Evolutionary conservation across 1,140 invertebrate genomes (phyloP).

Genomic region (Xylocopa sonorina): DNA sequence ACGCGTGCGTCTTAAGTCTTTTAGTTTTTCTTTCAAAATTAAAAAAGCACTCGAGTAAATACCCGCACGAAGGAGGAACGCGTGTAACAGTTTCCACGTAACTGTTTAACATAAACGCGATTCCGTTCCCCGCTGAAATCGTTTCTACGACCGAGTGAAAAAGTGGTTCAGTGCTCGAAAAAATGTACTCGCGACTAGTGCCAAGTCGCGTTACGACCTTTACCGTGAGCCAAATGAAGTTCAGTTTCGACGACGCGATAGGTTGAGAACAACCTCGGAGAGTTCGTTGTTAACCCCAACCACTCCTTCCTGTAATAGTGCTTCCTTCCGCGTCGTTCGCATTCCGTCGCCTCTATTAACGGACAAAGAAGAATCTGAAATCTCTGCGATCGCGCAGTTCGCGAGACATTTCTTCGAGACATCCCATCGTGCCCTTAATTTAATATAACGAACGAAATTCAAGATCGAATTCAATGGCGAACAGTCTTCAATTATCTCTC

Average conservation of each 20-base stretch:
- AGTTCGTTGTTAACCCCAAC: background rate
- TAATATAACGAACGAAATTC: too few species aligned
- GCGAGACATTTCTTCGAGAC: background rate
- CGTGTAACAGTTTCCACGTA: background rate
- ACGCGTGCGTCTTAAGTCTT: too few species aligned
- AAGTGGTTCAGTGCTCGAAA: conserved; percentile 1
- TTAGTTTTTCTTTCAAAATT: too few species aligned
- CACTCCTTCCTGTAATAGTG: background rate
- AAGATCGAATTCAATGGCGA: too few species aligned
- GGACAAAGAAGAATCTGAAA: background rate
- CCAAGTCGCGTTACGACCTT: conserved; percentile 30
- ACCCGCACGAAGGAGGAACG: background rate
- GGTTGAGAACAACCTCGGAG: conserved; percentile 24
- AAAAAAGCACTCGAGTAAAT: too few species aligned
- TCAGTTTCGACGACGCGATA: background rate
- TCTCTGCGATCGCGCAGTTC: background rate
- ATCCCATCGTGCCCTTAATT: too few species aligned
- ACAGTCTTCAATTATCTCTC: background rate
- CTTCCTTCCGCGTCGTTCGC: too few species aligned
- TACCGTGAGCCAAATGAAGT: conserved; percentile 42
- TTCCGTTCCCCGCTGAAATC: background rate
- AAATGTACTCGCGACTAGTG: conserved; percentile 4
- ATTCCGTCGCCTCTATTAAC: background rate
- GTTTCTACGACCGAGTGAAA: conserved; percentile 2
- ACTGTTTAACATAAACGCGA: conserved; percentile 13